Evolutionary conservation across 2,888 invertebrate genomes (phyloP), one percentile per base, ranked within the genome.

Genomic region (Chirona hameri): DNA sequence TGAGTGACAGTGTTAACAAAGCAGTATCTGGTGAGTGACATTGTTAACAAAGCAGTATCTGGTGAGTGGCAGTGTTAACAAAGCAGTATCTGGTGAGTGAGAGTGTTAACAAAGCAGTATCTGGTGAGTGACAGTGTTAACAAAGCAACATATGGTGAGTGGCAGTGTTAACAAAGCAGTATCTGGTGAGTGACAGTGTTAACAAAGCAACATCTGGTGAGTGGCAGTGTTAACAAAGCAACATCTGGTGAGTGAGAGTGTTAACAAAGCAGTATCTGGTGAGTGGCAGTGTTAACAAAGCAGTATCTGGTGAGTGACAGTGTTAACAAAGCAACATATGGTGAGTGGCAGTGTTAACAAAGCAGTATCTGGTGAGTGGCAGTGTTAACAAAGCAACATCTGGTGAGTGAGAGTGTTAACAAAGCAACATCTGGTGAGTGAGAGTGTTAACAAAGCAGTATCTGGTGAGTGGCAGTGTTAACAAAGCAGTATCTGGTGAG

Each of bases 21-120:
- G 39, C 39, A 2, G 39, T 39, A 39, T 39, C 39, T 39, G 39
- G n/a, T n/a, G n/a, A n/a, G n/a, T n/a, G n/a, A n/a, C n/a, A n/a
- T n/a, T n/a, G n/a, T n/a, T n/a, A 92, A 87, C 92, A 92, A 87
- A 91, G 92, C 86, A 92, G 92, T 88, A 92, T 93, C 85, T 93
- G 93, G 93, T 92, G 87, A 88, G 88, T 82, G n/a, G 69, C 15
- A 72, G 39, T 5, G 39, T 2, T 2, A 39, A 39, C 39, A 39
- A 39, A 7, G 39, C 39, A 2, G 39, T 39, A 39, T 39, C 39
- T 39, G 39, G n/a, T n/a, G n/a, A n/a, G n/a, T n/a, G n/a, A n/a
- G n/a, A n/a, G n/a, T n/a, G n/a, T n/a, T n/a, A 92, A 87, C 92
- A 92, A 87, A 91, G 92, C 86, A 92, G 92, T 88, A 92, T 93